Percentiles rank a stretch among this genome's conserved stretches.
phyloP scores from a whole-genome alignment of 2,888 invertebrate species.

The Acleris sparsana region DNA sequence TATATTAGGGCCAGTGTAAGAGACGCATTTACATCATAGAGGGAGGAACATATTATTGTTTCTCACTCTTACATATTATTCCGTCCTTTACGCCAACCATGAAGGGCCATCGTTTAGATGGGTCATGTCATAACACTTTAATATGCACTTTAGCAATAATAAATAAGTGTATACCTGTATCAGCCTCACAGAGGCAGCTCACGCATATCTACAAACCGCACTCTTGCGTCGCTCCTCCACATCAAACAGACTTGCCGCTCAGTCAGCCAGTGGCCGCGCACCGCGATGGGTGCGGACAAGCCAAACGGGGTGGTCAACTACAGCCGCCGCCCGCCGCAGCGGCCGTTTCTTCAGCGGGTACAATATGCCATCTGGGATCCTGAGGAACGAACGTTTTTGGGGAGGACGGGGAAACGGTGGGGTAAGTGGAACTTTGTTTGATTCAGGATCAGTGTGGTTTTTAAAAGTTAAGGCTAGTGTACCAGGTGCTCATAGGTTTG shows the following conservation, averaged over 20 bases:
- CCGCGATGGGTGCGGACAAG: slow-evolving; percentile 74
- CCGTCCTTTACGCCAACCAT: no score
- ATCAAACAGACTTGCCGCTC: not conserved
- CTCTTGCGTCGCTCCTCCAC: not conserved
- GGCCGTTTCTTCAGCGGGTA: slow-evolving; percentile 67
- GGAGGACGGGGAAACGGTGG: slow-evolving; percentile 86
- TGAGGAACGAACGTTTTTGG: slow-evolving; percentile 84
- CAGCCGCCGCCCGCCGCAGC: slow-evolving; percentile 66
- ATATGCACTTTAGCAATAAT: no score
- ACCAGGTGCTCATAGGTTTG: no score
- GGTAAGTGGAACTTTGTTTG: slow-evolving; percentile 75
- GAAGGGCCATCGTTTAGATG: no score
- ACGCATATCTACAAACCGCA: slow-evolving; percentile 29
- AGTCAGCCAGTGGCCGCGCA: slow-evolving; percentile 40
- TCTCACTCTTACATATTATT: no score
- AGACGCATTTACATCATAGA: no score
- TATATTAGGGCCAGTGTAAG: no score
- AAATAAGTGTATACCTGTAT: not conserved
- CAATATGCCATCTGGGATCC: slow-evolving; percentile 84
- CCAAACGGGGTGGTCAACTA: slow-evolving; percentile 71
- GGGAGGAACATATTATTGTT: no score
- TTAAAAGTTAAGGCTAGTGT: no score
- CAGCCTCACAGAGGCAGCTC: slow-evolving; percentile 33
- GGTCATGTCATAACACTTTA: no score
- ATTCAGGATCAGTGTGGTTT: no score